Conservation (phyloP, 64 coral and sea anemone species). For the Astreopora myriophthalma region DNA sequence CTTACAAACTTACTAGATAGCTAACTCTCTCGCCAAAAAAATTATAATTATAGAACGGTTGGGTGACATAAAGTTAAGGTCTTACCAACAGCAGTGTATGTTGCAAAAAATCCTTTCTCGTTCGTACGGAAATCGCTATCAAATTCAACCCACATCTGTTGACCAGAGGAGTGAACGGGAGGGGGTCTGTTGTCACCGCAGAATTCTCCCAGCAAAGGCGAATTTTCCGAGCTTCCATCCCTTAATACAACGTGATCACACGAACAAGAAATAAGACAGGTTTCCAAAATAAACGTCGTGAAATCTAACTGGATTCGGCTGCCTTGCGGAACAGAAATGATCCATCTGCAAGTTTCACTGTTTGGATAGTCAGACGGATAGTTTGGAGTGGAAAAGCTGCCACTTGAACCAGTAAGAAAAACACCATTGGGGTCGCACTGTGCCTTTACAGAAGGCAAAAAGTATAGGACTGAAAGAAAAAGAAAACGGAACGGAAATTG, state of each 20-base stretch:
- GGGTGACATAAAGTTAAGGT: too few relatives aligned
- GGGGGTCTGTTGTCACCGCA: constrained; percentile 1
- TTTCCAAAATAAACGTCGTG: not conserved
- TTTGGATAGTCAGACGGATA: constrained; percentile 1
- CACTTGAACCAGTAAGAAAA: not conserved
- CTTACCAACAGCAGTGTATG: not conserved
- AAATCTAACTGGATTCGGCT: not conserved
- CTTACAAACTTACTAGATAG: too few relatives aligned
- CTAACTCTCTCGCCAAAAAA: too few relatives aligned
- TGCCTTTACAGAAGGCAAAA: not conserved
- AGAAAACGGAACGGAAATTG: not conserved
- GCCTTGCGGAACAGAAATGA: not conserved
- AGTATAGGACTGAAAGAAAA: not conserved
- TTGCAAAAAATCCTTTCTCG: constrained; percentile 33
- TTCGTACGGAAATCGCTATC: not conserved
- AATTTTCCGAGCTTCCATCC: constrained; percentile 17
- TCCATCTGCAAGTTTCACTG: constrained; percentile 5
- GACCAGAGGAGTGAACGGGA: not conserved
- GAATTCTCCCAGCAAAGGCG: not conserved
- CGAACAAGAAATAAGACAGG: constrained; percentile 18
- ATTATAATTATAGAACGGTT: too few relatives aligned
- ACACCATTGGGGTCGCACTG: not conserved
- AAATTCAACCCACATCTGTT: constrained; percentile 54
- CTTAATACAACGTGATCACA: constrained; percentile 59
- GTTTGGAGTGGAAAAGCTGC: constrained; percentile 19